These are phyloP conservation scores for Hirudinaria manillensis DNA, from an alignment of 2,888 invertebrate species.

Conservation along the genomic window DNA sequence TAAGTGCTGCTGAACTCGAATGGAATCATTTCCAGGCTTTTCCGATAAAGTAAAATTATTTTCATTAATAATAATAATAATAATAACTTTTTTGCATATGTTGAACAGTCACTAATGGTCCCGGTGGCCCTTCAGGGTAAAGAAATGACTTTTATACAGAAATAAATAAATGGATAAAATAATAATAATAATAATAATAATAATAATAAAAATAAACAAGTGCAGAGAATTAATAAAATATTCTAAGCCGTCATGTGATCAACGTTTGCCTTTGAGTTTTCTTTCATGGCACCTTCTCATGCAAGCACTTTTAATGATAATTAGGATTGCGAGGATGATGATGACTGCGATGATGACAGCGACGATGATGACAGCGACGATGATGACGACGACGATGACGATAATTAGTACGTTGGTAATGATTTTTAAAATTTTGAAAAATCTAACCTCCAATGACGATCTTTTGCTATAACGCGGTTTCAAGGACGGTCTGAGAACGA, in stretches of 20 bases:
- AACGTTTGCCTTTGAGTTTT: too few species aligned
- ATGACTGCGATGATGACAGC: slow-evolving; percentile 17
- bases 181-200: not conserved
- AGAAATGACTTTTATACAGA: too few species aligned
- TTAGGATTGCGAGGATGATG: slow-evolving; percentile 20
- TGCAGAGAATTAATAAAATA: too few species aligned
- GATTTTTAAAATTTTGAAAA: not conserved
- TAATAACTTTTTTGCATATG: not conserved
- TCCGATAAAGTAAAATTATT: not conserved
- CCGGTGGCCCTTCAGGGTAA: too few species aligned
- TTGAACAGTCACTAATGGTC: too few species aligned
- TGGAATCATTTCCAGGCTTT: not conserved
- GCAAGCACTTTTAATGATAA: not conserved
- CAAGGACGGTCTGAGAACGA: not conserved
- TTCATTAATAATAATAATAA: not conserved
- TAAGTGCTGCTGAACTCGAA: not conserved
- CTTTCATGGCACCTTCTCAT: too few species aligned
- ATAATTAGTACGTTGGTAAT: not conserved
- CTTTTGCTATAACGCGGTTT: slow-evolving; percentile 15
- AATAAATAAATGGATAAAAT: too few species aligned
- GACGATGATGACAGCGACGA: slow-evolving; percentile 20
- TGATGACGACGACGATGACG: slow-evolving; percentile 23
- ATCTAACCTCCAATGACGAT: slow-evolving; percentile 2
- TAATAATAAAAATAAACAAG: not conserved
- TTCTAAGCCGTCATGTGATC: too few species aligned